Percentiles rank a stretch among this genome's conserved stretches.
Conservation (phyloP, 2,797 vertebrate species). For the Enteromius argenteus region DNA sequence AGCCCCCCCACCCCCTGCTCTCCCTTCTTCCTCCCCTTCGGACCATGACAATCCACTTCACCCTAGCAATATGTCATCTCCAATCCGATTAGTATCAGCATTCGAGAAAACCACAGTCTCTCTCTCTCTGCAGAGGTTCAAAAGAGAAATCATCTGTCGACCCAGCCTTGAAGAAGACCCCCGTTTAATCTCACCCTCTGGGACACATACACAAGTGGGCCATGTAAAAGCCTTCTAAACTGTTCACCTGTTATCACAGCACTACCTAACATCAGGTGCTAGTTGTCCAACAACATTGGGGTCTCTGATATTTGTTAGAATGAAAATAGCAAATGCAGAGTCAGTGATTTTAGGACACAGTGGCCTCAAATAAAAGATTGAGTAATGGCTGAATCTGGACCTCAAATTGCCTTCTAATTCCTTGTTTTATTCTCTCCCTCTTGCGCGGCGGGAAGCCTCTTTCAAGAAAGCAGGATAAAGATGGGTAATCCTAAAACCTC, state of each 20-base stretch:
- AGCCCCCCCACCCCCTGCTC: constrained; percentile 26
- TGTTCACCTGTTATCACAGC: constrained; percentile 19
- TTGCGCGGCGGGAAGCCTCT: constrained; percentile 69
- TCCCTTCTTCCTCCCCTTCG: constrained; percentile 63
- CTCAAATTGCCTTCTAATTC: constrained; percentile 65
- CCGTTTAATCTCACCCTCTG: constrained; percentile 59
- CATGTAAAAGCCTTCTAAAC: constrained; percentile 58
- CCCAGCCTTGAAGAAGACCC: constrained; percentile 45
- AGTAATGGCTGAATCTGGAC: constrained; percentile 43
- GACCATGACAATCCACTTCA: constrained; percentile 84
- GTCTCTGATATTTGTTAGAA: background rate
- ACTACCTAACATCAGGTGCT: background rate
- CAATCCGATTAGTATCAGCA: constrained; percentile 93
- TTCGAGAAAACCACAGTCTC: constrained; percentile 77
- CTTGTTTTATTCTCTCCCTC: constrained; percentile 59
- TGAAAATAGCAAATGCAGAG: constrained; percentile 20
- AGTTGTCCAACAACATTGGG: background rate
- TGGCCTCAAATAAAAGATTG: background rate
- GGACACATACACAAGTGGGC: constrained; percentile 56
- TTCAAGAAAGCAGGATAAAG: constrained; percentile 79
- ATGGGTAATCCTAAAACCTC: constrained; percentile 79
- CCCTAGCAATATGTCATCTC: constrained; percentile 84
- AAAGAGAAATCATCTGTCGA: constrained; percentile 55
- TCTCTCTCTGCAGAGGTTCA: constrained; percentile 50
- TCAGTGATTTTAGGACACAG: background rate